phyloP scores from a whole-genome alignment of 2,797 vertebrate species.

The Aphelocoma californica region DNA sequence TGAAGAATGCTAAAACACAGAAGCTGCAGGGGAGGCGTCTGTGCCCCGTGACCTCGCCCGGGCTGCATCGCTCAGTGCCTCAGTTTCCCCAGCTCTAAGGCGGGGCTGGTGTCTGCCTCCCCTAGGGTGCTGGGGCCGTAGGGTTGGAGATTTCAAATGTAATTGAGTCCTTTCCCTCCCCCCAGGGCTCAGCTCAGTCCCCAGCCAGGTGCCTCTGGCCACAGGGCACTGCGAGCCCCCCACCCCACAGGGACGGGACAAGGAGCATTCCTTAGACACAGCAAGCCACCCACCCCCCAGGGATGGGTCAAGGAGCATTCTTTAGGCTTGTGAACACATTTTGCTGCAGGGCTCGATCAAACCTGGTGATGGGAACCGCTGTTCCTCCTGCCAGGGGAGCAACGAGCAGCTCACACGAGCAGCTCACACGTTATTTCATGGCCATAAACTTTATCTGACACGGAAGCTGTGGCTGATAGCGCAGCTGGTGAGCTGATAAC shows the following conservation, averaged over 20 bases:
- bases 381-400: background rate
- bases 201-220: accelerated
- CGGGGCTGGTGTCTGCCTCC: accelerated
- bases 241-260: background rate
- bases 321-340: background rate
- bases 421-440: accelerated
- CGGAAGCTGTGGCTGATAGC: background rate
- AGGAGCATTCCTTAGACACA: background rate
- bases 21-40: background rate
- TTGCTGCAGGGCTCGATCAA: background rate
- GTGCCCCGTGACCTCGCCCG: accelerated
- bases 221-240: background rate
- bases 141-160: background rate
- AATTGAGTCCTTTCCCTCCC: accelerated
- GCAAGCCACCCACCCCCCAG: background rate
- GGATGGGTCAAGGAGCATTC: background rate
- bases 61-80: accelerated
- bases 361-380: background rate
- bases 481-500: accelerated
- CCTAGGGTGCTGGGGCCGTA: accelerated
- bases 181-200: background rate
- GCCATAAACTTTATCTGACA: background rate
- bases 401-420: accelerated
- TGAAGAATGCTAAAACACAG: accelerated
- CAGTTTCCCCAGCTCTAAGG: background rate